Conservation (phyloP, 2,113 vertebrate genomes). For the Fregetta grallaria region DNA sequence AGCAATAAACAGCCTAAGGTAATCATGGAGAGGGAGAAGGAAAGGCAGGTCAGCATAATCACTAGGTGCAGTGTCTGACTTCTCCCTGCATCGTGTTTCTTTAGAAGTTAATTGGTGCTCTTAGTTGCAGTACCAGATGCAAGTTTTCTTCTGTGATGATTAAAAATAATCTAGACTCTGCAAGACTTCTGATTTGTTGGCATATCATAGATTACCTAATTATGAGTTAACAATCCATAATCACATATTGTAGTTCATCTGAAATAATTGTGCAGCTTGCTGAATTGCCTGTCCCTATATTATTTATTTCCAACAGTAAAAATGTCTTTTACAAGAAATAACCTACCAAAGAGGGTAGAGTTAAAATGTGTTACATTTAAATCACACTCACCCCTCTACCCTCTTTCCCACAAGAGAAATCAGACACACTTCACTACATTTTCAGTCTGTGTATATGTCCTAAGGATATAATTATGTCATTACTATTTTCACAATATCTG, state of each 20-base stretch:
- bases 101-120: background rate
- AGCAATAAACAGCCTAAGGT: background rate
- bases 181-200: background rate
- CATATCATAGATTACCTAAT: background rate
- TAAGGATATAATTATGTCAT: background rate
- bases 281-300: background rate
- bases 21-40: background rate
- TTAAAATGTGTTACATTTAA: background rate
- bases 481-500: background rate
- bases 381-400: background rate
- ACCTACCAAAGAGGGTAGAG: background rate
- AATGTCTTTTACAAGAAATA: background rate
- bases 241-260: background rate
- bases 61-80: background rate
- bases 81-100: background rate
- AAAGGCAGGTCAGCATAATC: background rate
- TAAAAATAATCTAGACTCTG: background rate
- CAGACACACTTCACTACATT: background rate
- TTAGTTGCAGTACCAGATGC: background rate
- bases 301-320: conserved; percentile 15
- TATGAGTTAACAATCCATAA: background rate
- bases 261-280: background rate
- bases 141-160: background rate
- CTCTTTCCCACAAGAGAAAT: background rate
- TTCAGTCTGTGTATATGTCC: background rate